Evolutionary conservation across 2,888 invertebrate genomes (phyloP).

Genomic region (Deilephila porcellus): DNA sequence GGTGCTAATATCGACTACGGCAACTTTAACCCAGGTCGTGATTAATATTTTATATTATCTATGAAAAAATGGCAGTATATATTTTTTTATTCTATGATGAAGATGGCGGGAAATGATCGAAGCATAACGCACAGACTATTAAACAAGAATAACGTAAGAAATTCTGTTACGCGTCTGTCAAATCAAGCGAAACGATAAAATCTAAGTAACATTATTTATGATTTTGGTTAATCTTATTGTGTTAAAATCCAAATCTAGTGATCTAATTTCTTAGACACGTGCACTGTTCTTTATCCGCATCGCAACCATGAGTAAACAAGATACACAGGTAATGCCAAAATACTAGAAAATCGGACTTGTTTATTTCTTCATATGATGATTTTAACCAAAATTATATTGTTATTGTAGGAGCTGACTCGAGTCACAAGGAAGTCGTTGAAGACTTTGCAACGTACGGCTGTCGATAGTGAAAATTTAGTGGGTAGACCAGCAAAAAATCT

Average conservation of each 20-base stretch:
- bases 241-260: neutral
- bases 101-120: conserved; percentile 7
- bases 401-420: conserved; percentile 24
- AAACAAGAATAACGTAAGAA: too few species aligned
- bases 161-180: neutral
- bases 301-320: conserved; percentile 22
- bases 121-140: neutral
- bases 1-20: too few species aligned
- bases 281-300: neutral
- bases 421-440: conserved; percentile 88
- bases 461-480: conserved; percentile 90
- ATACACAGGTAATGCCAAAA: neutral
- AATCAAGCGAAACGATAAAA: neutral
- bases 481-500: conserved; percentile 85
- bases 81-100: neutral
- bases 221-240: neutral
- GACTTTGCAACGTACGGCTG: conserved; percentile 88
- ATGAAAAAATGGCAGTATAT: neutral
- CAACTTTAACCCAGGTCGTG: too few species aligned
- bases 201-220: neutral
- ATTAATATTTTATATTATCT: neutral
- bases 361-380: neutral
- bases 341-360: neutral
- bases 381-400: neutral
- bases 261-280: neutral